Percentiles rank a stretch among this genome's conserved stretches.
phyloP scores from a whole-genome alignment of 2,888 invertebrate genomes.

The Drosophila ochracea region DNA sequence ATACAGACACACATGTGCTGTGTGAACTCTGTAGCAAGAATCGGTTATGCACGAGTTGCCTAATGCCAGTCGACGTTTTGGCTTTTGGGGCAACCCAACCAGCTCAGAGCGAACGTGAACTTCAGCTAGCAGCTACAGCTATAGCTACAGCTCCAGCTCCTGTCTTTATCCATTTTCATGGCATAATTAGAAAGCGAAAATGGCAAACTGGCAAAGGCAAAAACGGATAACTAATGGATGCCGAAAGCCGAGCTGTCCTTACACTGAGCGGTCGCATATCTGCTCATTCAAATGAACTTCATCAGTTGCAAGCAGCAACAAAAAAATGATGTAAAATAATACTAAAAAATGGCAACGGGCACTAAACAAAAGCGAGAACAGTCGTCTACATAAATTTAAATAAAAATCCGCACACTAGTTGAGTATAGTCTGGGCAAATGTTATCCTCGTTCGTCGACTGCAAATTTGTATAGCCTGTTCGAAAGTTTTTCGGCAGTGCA shows the following conservation, averaged over 20 bases:
- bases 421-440: conserved; percentile 39
- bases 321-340: background rate
- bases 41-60: conserved; percentile 68
- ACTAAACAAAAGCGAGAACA: conserved; percentile 38
- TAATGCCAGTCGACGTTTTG: conserved; percentile 48
- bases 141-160: conserved; percentile 3
- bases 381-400: conserved; percentile 61
- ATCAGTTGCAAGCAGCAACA: conserved; percentile 7
- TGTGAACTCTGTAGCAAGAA: conserved; percentile 16
- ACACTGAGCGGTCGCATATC: conserved; percentile 15
- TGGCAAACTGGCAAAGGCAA: conserved; percentile 38
- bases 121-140: conserved; percentile 1
- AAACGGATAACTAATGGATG: conserved; percentile 53
- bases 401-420: conserved; percentile 72
- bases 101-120: conserved; percentile 5
- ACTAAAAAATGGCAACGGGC: conserved; percentile 31
- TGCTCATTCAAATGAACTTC: conserved; percentile 26
- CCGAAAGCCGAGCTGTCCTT: conserved; percentile 49
- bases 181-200: conserved; percentile 73
- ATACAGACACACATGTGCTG: background rate
- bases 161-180: conserved; percentile 59
- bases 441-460: conserved; percentile 30
- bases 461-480: conserved; percentile 66
- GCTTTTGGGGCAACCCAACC: background rate
- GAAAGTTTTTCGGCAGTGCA: conserved; percentile 68